These are phyloP conservation scores for Erpetoichthys calabaricus DNA, from an alignment of 2,797 vertebrate species.

Conservation along the genomic window DNA sequence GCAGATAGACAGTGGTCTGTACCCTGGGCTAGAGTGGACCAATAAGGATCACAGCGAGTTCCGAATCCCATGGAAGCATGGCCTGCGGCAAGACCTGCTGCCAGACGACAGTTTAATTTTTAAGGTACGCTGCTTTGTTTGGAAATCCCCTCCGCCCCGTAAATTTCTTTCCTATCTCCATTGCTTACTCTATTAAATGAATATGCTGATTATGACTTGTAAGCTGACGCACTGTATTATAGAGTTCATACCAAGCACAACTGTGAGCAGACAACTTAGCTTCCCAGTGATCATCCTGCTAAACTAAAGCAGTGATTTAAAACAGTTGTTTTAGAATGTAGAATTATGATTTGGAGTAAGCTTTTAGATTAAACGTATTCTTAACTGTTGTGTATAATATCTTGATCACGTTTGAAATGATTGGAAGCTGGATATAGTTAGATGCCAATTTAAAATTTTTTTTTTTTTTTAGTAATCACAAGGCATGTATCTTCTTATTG, in stretches of 20 bases:
- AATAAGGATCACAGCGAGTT: slow-evolving; percentile 47
- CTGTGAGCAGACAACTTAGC: neutral
- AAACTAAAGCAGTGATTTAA: no score
- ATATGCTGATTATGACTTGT: neutral
- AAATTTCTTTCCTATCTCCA: neutral
- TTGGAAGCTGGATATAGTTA: no score
- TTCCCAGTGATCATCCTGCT: no score
- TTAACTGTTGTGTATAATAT: no score
- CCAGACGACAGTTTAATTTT: slow-evolving; percentile 60
- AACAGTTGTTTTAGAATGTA: no score
- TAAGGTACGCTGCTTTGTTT: slow-evolving; percentile 50
- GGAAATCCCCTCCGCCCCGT: no score
- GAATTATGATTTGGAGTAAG: no score
- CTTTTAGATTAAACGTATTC: no score
- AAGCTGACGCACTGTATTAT: neutral
- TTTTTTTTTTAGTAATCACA: no score
- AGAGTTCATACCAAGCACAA: neutral
- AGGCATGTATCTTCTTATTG: no score
- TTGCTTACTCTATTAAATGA: neutral
- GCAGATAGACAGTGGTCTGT: slow-evolving; percentile 44
- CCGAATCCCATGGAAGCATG: slow-evolving; percentile 75
- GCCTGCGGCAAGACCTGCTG: slow-evolving; percentile 58
- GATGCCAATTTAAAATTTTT: no score
- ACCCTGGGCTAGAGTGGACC: slow-evolving; percentile 64
- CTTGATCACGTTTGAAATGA: no score